phyloP scores from a whole-genome alignment of 1,140 invertebrate genomes.

The Drosophila serrata region DNA sequence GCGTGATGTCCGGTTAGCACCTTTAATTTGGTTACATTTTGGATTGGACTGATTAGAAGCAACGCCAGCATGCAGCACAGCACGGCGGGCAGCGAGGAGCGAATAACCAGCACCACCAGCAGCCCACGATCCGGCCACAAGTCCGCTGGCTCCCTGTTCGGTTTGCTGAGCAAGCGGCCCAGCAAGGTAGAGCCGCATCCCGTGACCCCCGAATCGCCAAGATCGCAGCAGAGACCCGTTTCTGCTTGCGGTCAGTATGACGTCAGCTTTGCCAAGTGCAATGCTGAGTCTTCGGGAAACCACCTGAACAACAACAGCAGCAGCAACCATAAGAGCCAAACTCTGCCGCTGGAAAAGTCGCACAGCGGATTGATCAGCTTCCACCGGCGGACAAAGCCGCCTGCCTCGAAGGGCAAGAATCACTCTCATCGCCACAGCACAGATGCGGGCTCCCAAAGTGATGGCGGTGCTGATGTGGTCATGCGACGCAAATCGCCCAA shows the following conservation, averaged over 20 bases:
- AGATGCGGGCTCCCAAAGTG: constrained; percentile 71
- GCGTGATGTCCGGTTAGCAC: constrained; percentile 34
- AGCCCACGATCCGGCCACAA: constrained; percentile 71
- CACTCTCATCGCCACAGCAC: constrained; percentile 73
- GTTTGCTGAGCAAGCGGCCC: constrained; percentile 70
- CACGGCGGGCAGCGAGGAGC: constrained; percentile 68
- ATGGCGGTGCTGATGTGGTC: constrained; percentile 68
- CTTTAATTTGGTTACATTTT: constrained; percentile 7
- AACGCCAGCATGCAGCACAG: constrained; percentile 57
- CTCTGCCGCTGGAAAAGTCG: constrained; percentile 73
- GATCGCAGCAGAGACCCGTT: constrained; percentile 49
- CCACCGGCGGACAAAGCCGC: constrained; percentile 65
- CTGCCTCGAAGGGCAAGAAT: constrained; percentile 56
- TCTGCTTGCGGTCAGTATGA: constrained; percentile 71
- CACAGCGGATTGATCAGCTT: constrained; percentile 77
- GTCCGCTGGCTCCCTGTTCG: constrained; percentile 63
- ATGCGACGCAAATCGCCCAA: constrained; percentile 77
- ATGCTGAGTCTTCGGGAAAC: constrained; percentile 24
- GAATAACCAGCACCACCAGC: constrained; percentile 66
- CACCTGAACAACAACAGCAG: constrained; percentile 42
- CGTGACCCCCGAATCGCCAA: constrained; percentile 67
- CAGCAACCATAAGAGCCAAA: constrained; percentile 71
- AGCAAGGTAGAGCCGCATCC: constrained; percentile 73
- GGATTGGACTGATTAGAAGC: background rate
- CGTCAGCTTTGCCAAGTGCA: constrained; percentile 70